A percentile compares a stretch with the other conserved stretches of the same genome.
These are phyloP conservation scores for Chiridota heheva DNA, from an alignment of 35 echinoderm and acorn worm species.

Conservation along the genomic window DNA sequence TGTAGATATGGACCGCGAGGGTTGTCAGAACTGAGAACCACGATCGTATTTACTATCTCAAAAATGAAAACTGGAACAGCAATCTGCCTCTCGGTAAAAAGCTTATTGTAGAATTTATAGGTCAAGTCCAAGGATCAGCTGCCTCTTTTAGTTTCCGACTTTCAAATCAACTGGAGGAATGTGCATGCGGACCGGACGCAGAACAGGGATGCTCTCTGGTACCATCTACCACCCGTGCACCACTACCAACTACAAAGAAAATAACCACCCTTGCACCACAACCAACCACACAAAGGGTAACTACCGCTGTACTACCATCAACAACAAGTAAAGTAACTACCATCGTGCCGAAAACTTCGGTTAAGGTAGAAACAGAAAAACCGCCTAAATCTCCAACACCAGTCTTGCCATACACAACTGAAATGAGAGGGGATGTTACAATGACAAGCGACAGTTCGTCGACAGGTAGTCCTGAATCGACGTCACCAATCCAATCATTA, in stretches of 20 bases:
- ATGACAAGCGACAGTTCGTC: not conserved
- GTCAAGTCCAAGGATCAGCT: not conserved
- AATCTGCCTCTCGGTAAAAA: slow-evolving; percentile 13
- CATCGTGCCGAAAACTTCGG: not conserved
- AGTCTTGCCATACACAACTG: not conserved
- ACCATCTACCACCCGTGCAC: not conserved
- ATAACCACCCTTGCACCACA: not conserved
- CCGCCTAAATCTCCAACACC: not conserved
- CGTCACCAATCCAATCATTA: not conserved
- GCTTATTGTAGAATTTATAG: slow-evolving; percentile 13
- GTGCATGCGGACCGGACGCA: slow-evolving; percentile 15
- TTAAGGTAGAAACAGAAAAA: not conserved
- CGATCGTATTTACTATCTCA: slow-evolving; percentile 29
- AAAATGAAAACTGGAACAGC: slow-evolving; percentile 50
- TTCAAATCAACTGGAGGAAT: slow-evolving; percentile 11
- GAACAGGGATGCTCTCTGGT: not conserved
- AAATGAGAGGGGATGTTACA: not conserved
- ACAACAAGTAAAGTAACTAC: not conserved
- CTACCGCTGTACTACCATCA: slow-evolving; percentile 1
- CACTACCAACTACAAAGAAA: not conserved
- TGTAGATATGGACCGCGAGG: slow-evolving; percentile 53
- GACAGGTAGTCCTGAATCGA: not conserved
- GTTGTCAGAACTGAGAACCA: slow-evolving; percentile 3
- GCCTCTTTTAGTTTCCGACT: slow-evolving; percentile 35
- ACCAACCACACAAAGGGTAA: not conserved